These are phyloP conservation scores for Spilarctia lutea DNA, from an alignment of 2,888 invertebrate genomes.

Conservation along the genomic window DNA sequence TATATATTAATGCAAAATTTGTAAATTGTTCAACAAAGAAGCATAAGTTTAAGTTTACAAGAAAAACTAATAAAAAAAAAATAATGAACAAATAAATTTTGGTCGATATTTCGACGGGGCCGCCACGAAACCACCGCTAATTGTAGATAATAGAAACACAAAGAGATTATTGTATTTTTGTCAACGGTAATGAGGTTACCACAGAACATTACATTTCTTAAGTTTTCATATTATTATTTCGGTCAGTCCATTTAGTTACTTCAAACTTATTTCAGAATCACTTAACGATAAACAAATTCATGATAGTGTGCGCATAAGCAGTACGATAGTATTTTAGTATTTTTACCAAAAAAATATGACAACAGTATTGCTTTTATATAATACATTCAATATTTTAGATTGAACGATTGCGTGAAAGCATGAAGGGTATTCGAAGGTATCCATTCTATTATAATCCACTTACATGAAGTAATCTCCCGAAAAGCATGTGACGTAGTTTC, in stretches of 20 bases:
- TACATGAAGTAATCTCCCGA: slow-evolving; percentile 14
- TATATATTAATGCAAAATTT: too few relatives aligned
- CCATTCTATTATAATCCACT: slow-evolving; percentile 26
- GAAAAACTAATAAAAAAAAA: too few relatives aligned
- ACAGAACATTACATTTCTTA: too few relatives aligned
- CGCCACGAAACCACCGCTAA: too few relatives aligned
- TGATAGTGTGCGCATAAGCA: neutral
- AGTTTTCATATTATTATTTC: neutral
- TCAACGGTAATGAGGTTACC: too few relatives aligned
- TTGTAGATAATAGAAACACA: too few relatives aligned
- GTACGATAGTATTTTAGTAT: neutral
- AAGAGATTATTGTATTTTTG: too few relatives aligned
- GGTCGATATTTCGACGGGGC: too few relatives aligned
- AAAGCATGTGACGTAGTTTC: slow-evolving; percentile 15
- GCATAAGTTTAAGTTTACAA: too few relatives aligned
- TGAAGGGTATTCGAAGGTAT: slow-evolving; percentile 4
- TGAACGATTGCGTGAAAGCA: slow-evolving; percentile 9
- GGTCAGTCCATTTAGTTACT: neutral
- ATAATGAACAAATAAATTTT: too few relatives aligned
- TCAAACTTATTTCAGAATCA: neutral
- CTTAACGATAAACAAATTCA: neutral
- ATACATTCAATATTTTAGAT: neutral
- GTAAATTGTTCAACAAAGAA: too few relatives aligned
- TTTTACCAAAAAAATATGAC: neutral
- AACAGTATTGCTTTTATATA: neutral